These are phyloP conservation scores for Hyperoplus lanceolatus DNA, from an alignment of 2,797 vertebrate genomes.

Conservation along the genomic window DNA sequence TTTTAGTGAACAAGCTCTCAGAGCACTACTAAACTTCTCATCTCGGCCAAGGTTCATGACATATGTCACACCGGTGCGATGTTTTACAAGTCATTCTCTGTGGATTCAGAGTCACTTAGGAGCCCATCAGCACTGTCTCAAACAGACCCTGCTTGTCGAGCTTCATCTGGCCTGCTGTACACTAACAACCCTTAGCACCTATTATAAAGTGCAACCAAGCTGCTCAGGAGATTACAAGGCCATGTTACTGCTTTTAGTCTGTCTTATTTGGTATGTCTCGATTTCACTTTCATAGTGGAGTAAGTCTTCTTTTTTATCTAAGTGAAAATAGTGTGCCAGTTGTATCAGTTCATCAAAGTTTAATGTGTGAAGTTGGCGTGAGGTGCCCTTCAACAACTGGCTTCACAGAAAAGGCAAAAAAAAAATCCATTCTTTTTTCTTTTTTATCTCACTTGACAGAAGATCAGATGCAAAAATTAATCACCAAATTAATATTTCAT, in stretches of 20 bases:
- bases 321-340: slow-evolving; percentile 46
- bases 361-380: slow-evolving; percentile 69
- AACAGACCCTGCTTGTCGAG: slow-evolving; percentile 49
- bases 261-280: slow-evolving; percentile 60
- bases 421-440: slow-evolving; percentile 42
- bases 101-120: slow-evolving; percentile 65
- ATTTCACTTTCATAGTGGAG: slow-evolving; percentile 57
- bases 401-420: slow-evolving; percentile 62
- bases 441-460: slow-evolving; percentile 74
- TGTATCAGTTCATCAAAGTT: slow-evolving; percentile 73
- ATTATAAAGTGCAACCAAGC: slow-evolving; percentile 48
- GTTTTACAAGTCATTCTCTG: slow-evolving; percentile 64
- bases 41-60: slow-evolving; percentile 58
- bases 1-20: slow-evolving; percentile 58
- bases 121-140: slow-evolving; percentile 55
- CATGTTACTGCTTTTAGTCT: slow-evolving; percentile 67
- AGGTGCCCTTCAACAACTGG: slow-evolving; percentile 75
- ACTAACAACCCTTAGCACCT: slow-evolving; percentile 48
- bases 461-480: slow-evolving; percentile 82
- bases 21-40: slow-evolving; percentile 60
- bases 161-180: slow-evolving; percentile 50
- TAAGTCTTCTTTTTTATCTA: slow-evolving; percentile 54
- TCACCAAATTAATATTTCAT: slow-evolving; percentile 83
- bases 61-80: slow-evolving; percentile 63
- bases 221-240: slow-evolving; percentile 59